These are phyloP conservation scores for Crossaster papposus DNA, from an alignment of 53 echinoderm and acorn worm species.

Conservation along the genomic window DNA sequence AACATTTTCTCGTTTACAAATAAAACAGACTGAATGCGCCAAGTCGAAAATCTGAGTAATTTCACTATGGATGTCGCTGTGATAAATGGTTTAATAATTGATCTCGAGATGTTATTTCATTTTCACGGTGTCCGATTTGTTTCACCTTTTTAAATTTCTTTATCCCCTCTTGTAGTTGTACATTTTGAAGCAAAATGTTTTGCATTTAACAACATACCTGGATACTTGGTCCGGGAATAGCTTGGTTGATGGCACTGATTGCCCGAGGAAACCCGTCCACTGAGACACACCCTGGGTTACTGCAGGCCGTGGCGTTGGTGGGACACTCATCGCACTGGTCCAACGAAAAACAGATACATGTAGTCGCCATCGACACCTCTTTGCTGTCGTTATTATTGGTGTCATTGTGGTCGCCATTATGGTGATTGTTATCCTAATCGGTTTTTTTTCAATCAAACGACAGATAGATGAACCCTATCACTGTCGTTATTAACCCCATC, in stretches of 20 bases:
- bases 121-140: background rate
- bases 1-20: no score
- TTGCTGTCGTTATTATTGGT: background rate
- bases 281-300: slow-evolving; percentile 63
- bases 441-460: no score
- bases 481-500: no score
- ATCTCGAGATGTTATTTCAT: background rate
- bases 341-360: background rate
- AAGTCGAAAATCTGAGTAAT: no score
- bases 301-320: slow-evolving; percentile 62
- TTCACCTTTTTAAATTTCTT: background rate
- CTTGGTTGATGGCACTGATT: slow-evolving; percentile 61
- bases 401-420: background rate
- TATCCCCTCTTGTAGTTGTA: background rate
- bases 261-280: slow-evolving; percentile 74
- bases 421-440: no score
- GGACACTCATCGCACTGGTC: slow-evolving; percentile 70
- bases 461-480: background rate
- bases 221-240: slow-evolving; percentile 67
- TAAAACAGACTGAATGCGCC: no score
- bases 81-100: background rate
- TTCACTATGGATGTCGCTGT: no score
- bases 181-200: background rate
- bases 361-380: background rate
- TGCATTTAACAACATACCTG: slow-evolving; percentile 29